These are phyloP conservation scores for Lathronympha strigana DNA, from an alignment of 2,888 invertebrate genomes.

Conservation along the genomic window DNA sequence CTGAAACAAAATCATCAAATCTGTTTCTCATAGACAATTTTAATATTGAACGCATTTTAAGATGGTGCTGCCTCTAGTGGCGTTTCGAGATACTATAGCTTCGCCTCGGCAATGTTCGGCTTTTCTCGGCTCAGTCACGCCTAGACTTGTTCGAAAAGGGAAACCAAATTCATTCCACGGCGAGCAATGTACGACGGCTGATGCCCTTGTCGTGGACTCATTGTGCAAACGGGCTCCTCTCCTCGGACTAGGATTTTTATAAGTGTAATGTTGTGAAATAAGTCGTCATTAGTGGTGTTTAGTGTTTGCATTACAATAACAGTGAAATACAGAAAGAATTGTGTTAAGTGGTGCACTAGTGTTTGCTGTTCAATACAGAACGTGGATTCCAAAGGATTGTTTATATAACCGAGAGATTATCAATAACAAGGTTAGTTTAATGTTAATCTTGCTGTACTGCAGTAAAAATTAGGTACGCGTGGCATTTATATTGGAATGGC, in stretches of 20 bases:
- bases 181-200: conserved; percentile 82
- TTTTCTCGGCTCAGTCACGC: conserved; percentile 79
- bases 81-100: conserved; percentile 45
- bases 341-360: conserved; percentile 80
- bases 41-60: conserved; percentile 53
- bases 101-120: conserved; percentile 69
- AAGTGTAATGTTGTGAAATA: conserved; percentile 76
- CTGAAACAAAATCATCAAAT: background rate
- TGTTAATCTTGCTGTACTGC: conserved; percentile 46
- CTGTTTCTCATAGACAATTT: conserved; percentile 2
- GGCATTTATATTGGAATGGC: conserved; percentile 75
- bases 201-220: conserved; percentile 80
- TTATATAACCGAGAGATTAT: conserved; percentile 64
- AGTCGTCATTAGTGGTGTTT: conserved; percentile 73
- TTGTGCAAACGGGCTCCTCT: conserved; percentile 74
- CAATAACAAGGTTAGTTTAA: conserved; percentile 68
- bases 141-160: conserved; percentile 83
- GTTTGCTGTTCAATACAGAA: conserved; percentile 64
- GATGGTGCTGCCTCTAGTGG: conserved; percentile 63
- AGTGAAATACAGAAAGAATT: conserved; percentile 70
- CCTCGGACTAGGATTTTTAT: conserved; percentile 69
- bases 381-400: conserved; percentile 80
- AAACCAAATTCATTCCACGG: conserved; percentile 81
- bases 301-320: conserved; percentile 68
- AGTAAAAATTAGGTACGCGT: conserved; percentile 58